Percentiles rank a stretch among this genome's conserved stretches.
These are phyloP conservation scores for Pseudotriccus pelzelni DNA, from an alignment of 2,797 vertebrate genomes.

Conservation along the genomic window DNA sequence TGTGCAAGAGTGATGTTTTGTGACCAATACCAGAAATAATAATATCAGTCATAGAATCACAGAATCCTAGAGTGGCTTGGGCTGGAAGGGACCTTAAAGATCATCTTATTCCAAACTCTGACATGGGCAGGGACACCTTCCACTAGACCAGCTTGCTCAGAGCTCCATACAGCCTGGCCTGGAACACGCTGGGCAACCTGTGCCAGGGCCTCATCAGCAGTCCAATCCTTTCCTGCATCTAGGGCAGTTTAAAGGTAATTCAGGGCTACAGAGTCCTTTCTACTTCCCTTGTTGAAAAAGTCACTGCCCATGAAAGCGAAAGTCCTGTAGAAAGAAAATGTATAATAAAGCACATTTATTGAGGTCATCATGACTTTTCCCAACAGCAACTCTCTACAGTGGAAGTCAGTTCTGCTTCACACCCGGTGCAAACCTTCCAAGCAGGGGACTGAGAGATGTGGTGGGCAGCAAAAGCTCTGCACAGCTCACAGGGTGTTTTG, in stretches of 20 bases:
- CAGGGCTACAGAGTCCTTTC: not conserved
- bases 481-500: not conserved
- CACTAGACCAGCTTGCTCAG: not conserved
- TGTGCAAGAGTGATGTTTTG: rapidly evolving
- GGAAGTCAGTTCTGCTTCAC: not conserved
- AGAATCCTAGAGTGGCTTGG: not conserved
- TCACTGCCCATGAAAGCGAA: not conserved
- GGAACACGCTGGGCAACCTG: not conserved
- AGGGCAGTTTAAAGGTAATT: not conserved
- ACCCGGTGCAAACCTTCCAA: not conserved
- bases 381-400: rapidly evolving
- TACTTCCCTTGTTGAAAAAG: not conserved
- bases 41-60: not conserved
- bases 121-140: not conserved
- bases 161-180: rapidly evolving
- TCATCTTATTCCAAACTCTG: rapidly evolving
- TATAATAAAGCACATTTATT: not conserved
- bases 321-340: not conserved
- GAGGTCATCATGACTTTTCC: not conserved
- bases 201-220: not conserved
- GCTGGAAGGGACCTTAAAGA: rapidly evolving
- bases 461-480: not conserved
- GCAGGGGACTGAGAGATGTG: not conserved
- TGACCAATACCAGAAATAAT: not conserved
- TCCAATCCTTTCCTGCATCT: not conserved